Evolutionary conservation across 2,888 invertebrate species (phyloP), one percentile per base, ranked within the genome.

Genomic region (Dryocosmus kuriphilus): DNA sequence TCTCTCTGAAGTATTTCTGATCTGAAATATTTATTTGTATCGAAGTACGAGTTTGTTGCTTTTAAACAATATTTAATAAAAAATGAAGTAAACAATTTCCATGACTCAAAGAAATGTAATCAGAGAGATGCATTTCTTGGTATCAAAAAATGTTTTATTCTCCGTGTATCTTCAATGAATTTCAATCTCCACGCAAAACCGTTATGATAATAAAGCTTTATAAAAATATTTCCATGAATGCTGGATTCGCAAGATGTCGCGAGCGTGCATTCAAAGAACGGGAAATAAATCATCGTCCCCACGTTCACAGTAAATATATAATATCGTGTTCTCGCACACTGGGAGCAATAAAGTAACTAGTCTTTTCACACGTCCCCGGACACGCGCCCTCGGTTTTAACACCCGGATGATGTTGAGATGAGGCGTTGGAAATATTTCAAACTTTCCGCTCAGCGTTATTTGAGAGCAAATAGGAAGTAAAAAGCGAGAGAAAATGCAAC

Each of bases 281-380:
- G 14, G 65, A 65, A 24, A 65, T 65, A 65, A 65, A 65, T 65
- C 65, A 65, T 65, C 24, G n/a, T n/a, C n/a, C 11, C 63, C 22
- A 5, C 63, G 22, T 38, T 14, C 0, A 9, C 16, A 2, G 38
- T 41, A 38, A 65, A 19, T 67, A 19, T 67, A 30, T 24, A 38
- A 30, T 24, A 38, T n/a, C 35, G 9, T 35, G 22, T 63, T 63
- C 35, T 62, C 32, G n/a, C 22, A n/a, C 63, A 22, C n/a, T 32
- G 11, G 38, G 41, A 6, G 27, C 67, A 46, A 67, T 67, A 67
- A 67, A 67, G 67, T 67, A 67, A 24, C 41, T 67, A 67, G 67
- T 67, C 67, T 67, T 67, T 67, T 67, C 67, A 67, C 67, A 67
- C 27, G 27, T 67, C 46, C 67, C 27, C 67, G 67, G 67, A 67